Conservation (phyloP, 2,888 invertebrate species). For the Bombyx huttoni region DNA sequence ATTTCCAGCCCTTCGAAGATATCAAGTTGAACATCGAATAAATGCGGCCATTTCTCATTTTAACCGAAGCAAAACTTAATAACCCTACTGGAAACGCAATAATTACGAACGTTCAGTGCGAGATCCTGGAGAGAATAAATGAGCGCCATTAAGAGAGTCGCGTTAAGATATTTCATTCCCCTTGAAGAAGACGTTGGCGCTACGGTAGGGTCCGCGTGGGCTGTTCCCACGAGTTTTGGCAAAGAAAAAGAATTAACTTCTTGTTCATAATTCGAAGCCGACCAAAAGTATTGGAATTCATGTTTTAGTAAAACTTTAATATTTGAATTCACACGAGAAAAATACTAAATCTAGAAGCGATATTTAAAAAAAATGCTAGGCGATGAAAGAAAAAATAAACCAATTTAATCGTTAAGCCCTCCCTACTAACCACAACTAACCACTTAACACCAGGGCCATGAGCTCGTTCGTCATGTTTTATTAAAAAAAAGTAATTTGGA, state of each 20-base stretch:
- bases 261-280: conserved; percentile 4
- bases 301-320: too few relatives aligned
- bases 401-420: too few relatives aligned
- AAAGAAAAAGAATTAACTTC: conserved; percentile 24
- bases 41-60: conserved; percentile 68
- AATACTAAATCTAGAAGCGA: too few relatives aligned
- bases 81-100: conserved; percentile 67
- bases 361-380: too few relatives aligned
- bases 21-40: conserved; percentile 63
- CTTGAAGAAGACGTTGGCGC: conserved; percentile 63
- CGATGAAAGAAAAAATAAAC: too few relatives aligned
- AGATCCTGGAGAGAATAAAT: conserved; percentile 68
- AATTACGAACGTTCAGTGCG: conserved; percentile 64
- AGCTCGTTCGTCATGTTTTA: too few relatives aligned
- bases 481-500: too few relatives aligned
- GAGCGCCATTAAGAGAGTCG: conserved; percentile 66
- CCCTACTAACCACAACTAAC: too few relatives aligned
- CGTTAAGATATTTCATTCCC: conserved; percentile 69
- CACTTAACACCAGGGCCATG: too few relatives aligned
- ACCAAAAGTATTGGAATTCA: too few relatives aligned
- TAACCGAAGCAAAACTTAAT: conserved; percentile 68
- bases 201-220: conserved; percentile 31
- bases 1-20: conserved; percentile 60
- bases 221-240: conserved; percentile 53
- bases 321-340: too few relatives aligned